Percentiles rank a stretch among this genome's conserved stretches.
These are phyloP conservation scores for Platysternon megacephalum DNA, from an alignment of 2,113 vertebrate genomes.

Conservation along the genomic window DNA sequence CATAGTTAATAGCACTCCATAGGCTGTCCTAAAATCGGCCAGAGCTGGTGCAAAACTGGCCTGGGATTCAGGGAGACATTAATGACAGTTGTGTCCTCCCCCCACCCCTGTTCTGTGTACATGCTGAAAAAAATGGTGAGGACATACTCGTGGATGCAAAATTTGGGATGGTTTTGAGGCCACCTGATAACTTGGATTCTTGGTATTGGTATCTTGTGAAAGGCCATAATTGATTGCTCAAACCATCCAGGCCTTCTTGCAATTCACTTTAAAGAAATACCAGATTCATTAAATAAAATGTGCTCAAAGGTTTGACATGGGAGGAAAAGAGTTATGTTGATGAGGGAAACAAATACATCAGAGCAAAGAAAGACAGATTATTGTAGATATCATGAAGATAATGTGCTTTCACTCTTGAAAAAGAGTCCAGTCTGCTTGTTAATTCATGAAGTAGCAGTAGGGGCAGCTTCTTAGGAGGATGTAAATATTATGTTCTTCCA, in stretches of 20 bases:
- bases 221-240: not conserved
- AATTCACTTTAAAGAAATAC: not conserved
- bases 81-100: not conserved
- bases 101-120: not conserved
- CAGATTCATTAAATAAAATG: not conserved
- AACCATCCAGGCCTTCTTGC: not conserved
- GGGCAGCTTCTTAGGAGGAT: not conserved
- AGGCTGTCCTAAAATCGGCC: not conserved
- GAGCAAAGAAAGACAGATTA: not conserved
- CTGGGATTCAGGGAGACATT: not conserved
- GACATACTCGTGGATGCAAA: not conserved
- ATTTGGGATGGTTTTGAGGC: not conserved
- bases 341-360: not conserved
- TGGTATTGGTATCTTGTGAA: not conserved
- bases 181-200: not conserved
- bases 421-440: not conserved
- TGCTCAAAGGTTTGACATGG: not conserved
- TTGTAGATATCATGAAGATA: not conserved
- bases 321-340: not conserved
- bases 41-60: not conserved
- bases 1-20: not conserved
- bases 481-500: not conserved
- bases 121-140: not conserved
- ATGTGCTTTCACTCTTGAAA: not conserved
- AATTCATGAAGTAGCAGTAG: not conserved